These are phyloP conservation scores for Belonocnema kinseyi DNA, from an alignment of 1,140 invertebrate species.

Conservation along the genomic window DNA sequence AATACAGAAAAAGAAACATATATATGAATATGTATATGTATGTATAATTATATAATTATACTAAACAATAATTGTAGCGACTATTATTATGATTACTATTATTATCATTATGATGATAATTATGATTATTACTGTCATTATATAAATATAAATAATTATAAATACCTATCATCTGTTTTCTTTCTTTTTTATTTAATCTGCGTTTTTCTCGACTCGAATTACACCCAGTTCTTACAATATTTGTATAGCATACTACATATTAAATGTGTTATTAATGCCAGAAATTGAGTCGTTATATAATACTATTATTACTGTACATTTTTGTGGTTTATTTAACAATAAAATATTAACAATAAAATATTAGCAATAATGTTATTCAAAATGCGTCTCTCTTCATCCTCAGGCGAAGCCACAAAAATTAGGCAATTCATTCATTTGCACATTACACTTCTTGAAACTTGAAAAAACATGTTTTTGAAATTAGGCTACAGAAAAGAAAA, in stretches of 20 bases:
- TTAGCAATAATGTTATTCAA: constrained; percentile 68
- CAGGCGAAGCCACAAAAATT: no score
- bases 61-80: constrained; percentile 67
- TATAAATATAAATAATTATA: constrained; percentile 68
- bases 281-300: constrained; percentile 64
- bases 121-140: constrained; percentile 61
- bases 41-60: constrained; percentile 70
- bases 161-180: constrained; percentile 56
- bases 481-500: no score
- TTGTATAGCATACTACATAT: constrained; percentile 67
- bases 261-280: constrained; percentile 71
- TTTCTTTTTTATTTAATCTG: constrained; percentile 55
- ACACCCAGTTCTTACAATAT: constrained; percentile 66
- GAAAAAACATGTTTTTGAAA: no score
- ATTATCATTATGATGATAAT: constrained; percentile 66
- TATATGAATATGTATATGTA: constrained; percentile 68
- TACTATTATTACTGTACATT: constrained; percentile 41
- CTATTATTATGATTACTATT: constrained; percentile 68
- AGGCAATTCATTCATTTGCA: no score
- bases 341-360: constrained; percentile 30
- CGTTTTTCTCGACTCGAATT: constrained; percentile 51
- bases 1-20: constrained; percentile 58
- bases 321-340: no score
- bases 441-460: no score
- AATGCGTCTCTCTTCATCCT: not conserved